A percentile compares a stretch with the other conserved stretches of the same genome.
Conservation (phyloP, 2,797 vertebrate species). For the Danio albolineatus region DNA sequence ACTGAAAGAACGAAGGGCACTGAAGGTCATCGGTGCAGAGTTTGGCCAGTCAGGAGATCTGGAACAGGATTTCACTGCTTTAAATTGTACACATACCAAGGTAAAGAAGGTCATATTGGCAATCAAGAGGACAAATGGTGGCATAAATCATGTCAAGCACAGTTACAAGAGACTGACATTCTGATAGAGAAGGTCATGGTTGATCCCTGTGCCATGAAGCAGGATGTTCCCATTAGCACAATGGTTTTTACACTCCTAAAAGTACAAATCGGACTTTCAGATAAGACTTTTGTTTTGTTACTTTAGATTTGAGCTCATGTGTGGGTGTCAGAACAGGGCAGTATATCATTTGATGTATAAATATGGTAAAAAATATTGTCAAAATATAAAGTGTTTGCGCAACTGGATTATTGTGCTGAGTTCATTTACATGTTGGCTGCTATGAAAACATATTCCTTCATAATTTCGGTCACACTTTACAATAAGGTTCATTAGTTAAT, state of each 20-base stretch:
- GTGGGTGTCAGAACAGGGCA: neutral
- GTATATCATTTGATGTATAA: neutral
- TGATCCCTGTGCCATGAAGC: conserved; percentile 5
- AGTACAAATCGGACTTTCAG: neutral
- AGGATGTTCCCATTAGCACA: conserved; percentile 1
- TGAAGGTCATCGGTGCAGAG: conserved; percentile 20
- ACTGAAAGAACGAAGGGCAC: neutral
- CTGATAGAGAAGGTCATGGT: conserved; percentile 40
- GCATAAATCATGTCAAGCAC: conserved; percentile 47
- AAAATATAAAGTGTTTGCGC: no score
- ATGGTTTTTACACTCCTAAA: neutral
- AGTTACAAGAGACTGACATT: conserved; percentile 26
- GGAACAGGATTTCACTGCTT: conserved; percentile 26
- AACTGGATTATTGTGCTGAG: no score
- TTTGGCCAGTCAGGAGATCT: conserved; percentile 33
- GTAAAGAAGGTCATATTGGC: conserved; percentile 46
- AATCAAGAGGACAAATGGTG: conserved; percentile 45
- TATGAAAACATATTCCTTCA: no score
- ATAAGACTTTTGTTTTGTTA: neutral
- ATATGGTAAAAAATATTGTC: neutral
- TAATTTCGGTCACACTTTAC: no score
- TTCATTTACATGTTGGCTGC: no score
- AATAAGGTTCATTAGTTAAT: no score
- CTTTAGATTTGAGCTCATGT: neutral
- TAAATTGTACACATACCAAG: conserved; percentile 29